Conservation (phyloP, 64 coral and sea anemone species). For the Orbicella faveolata region DNA sequence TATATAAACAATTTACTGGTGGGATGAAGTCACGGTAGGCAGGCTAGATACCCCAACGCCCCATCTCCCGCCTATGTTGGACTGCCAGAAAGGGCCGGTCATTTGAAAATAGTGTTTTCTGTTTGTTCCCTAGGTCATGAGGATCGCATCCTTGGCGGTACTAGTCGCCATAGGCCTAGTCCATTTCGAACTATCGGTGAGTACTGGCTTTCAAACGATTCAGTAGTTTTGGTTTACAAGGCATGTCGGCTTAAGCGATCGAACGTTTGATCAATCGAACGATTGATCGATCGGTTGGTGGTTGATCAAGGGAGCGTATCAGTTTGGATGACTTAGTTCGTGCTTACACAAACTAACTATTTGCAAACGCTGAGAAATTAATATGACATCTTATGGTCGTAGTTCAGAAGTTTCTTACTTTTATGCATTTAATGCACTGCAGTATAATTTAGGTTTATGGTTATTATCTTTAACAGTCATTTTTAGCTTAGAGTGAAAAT, state of each 20-base stretch:
- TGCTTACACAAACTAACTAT: conserved; percentile 4
- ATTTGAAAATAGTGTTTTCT: conserved; percentile 61
- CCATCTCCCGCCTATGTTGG: conserved; percentile 41
- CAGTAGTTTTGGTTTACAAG: conserved; percentile 23
- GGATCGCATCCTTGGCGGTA: conserved; percentile 90
- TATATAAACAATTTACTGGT: conserved; percentile 97
- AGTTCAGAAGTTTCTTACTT: neutral
- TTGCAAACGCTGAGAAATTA: neutral
- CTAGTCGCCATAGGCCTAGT: conserved; percentile 86
- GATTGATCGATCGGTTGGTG: conserved; percentile 54
- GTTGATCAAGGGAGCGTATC: conserved; percentile 43
- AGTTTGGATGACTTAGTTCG: conserved; percentile 32
- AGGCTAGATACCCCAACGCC: conserved; percentile 43
- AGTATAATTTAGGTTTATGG: neutral
- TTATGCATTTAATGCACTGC: neutral
- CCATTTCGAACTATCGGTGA: conserved; percentile 87
- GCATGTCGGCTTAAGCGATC: conserved; percentile 26
- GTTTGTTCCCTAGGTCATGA: conserved; percentile 91
- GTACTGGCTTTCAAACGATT: conserved; percentile 34
- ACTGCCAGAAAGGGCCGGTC: conserved; percentile 35
- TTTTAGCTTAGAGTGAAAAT: neutral
- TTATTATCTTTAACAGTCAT: neutral
- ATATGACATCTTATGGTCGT: neutral
- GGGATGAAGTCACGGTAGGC: conserved; percentile 88
- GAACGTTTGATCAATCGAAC: conserved; percentile 52